Evolutionary conservation across 2,797 vertebrate genomes (phyloP).

Genomic region (Cottoperca gobio): DNA sequence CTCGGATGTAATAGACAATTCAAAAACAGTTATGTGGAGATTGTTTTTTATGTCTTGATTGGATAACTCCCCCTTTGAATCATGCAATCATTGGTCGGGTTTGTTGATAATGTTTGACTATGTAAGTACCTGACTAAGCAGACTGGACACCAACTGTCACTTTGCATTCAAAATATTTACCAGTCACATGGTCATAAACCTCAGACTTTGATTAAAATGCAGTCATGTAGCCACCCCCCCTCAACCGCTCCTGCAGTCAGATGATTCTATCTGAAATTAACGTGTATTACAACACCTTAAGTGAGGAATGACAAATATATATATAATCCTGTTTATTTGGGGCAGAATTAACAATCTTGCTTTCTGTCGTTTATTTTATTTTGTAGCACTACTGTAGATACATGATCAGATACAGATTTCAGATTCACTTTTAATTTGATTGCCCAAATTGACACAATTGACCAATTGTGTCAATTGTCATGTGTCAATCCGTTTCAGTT

Average conservation of each 20-base stretch:
- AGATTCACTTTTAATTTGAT: conserved; percentile 16
- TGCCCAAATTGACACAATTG: conserved; percentile 3
- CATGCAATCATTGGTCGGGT: conserved; percentile 48
- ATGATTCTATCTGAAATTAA: background rate
- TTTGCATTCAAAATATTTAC: conserved; percentile 65
- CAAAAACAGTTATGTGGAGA: conserved; percentile 47
- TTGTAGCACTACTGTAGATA: too few species aligned
- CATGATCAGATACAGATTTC: background rate
- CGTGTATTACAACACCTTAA: conserved; percentile 20
- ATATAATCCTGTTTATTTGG: too few species aligned
- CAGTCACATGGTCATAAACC: conserved; percentile 39
- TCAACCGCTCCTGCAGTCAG: too few species aligned
- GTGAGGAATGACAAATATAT: background rate
- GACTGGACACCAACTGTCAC: conserved; percentile 64
- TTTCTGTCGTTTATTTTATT: background rate
- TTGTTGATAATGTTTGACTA: conserved; percentile 51
- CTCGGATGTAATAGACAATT: conserved; percentile 53
- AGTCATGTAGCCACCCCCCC: background rate
- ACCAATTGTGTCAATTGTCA: conserved; percentile 28
- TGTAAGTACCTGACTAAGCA: conserved; percentile 43
- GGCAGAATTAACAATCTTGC: background rate
- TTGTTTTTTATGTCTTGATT: conserved; percentile 48
- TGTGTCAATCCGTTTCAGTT: conserved; percentile 12
- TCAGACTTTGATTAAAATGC: conserved; percentile 22
- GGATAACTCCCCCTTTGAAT: conserved; percentile 49